Evolutionary conservation across 2,797 vertebrate species (phyloP).

Genomic region (Pempheris klunzingeri): DNA sequence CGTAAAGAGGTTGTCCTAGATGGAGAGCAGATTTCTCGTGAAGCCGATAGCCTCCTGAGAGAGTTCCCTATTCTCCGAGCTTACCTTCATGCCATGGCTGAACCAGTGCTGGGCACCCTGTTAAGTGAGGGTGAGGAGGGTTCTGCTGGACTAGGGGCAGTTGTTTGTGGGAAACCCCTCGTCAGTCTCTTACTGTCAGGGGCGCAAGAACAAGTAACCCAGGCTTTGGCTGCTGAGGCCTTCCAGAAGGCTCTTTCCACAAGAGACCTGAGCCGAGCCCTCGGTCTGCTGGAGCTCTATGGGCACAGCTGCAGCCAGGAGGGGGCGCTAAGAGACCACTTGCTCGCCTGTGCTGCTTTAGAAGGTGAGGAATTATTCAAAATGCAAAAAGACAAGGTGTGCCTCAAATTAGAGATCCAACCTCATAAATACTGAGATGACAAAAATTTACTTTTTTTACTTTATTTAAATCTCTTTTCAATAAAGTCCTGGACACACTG

Average conservation of each 20-base stretch:
- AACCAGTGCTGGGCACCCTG: slow-evolving; percentile 81
- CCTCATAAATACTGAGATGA: no score
- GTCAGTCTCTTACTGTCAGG: slow-evolving; percentile 89
- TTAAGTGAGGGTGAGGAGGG: slow-evolving; percentile 67
- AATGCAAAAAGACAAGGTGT: background rate
- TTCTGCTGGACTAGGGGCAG: slow-evolving; percentile 69
- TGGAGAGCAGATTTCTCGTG: slow-evolving; percentile 89
- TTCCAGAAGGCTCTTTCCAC: slow-evolving; percentile 89
- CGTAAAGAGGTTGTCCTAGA: slow-evolving; percentile 90
- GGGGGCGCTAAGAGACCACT: slow-evolving; percentile 85
- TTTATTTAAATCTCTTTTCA: background rate
- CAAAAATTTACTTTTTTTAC: no score
- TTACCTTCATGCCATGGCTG: slow-evolving; percentile 88
- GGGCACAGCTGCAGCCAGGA: slow-evolving; percentile 84
- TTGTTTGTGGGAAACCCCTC: slow-evolving; percentile 87
- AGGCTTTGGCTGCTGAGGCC: slow-evolving; percentile 83
- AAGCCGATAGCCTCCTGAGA: slow-evolving; percentile 89
- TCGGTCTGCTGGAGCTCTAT: slow-evolving; percentile 90
- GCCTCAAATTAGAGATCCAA: background rate
- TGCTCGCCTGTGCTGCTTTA: slow-evolving; percentile 90
- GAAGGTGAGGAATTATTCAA: slow-evolving; percentile 83
- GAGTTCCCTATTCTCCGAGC: slow-evolving; percentile 89
- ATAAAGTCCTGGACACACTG: background rate
- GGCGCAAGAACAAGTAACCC: slow-evolving; percentile 84
- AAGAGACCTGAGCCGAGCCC: slow-evolving; percentile 87